Evolutionary conservation across 2,888 invertebrate genomes (phyloP).

Genomic region (Brachypalpus laphriformis): DNA sequence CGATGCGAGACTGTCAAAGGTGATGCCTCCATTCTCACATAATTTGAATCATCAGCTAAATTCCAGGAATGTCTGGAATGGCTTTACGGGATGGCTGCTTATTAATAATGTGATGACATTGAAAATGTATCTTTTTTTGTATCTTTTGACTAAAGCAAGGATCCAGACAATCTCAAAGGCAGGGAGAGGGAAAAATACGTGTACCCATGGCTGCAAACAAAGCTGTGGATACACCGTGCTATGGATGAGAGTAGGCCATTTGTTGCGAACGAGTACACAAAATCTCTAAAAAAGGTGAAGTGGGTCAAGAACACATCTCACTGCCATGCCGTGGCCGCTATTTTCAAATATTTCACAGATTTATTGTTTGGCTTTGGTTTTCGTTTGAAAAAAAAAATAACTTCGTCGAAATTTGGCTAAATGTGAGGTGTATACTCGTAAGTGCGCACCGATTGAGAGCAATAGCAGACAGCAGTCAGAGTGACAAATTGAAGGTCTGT

Average conservation of each 20-base stretch:
- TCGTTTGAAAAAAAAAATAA: neutral
- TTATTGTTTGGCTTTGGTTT: constrained; percentile 56
- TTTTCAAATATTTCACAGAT: constrained; percentile 48
- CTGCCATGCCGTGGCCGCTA: constrained; percentile 21
- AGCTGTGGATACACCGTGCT: neutral
- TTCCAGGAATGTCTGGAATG: constrained; percentile 71
- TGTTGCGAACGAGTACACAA: constrained; percentile 51
- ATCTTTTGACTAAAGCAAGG: constrained; percentile 3
- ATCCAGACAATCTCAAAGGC: constrained; percentile 4
- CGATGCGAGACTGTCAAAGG: constrained; percentile 44
- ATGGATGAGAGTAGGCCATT: constrained; percentile 39
- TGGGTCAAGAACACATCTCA: constrained; percentile 71
- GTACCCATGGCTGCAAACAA: constrained; percentile 3
- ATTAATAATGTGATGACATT: constrained; percentile 51
- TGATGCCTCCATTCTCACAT: constrained; percentile 53
- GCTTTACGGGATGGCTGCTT: constrained; percentile 7
- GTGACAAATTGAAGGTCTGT: constrained; percentile 48
- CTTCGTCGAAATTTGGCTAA: constrained; percentile 5
- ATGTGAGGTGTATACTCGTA: neutral
- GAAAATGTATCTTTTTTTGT: constrained; percentile 27
- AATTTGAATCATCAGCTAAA: constrained; percentile 53
- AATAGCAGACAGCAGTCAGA: constrained; percentile 26
- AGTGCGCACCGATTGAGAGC: constrained; percentile 19
- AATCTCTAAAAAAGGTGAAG: constrained; percentile 56
- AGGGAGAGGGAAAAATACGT: neutral